These are phyloP conservation scores for Eupleurogrammus muticus DNA, from an alignment of 2,797 vertebrate genomes.

Conservation along the genomic window DNA sequence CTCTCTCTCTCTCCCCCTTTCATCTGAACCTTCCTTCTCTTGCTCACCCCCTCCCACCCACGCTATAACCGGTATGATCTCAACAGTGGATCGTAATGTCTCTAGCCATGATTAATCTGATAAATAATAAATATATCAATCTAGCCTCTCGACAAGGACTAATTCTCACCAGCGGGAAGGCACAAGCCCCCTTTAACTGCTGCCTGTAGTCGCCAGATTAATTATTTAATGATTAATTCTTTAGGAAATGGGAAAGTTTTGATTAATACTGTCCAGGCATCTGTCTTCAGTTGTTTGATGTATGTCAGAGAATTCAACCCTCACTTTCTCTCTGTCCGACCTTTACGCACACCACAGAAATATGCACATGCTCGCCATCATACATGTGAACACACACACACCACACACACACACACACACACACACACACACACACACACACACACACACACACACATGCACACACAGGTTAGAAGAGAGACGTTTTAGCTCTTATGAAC, in stretches of 20 bases:
- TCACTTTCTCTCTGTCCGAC: conserved; percentile 68
- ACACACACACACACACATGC: conserved; percentile 17
- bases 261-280: conserved; percentile 97
- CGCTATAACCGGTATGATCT: conserved; percentile 81
- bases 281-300: conserved; percentile 95
- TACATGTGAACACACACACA: not conserved
- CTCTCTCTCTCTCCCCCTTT: conserved; percentile 29
- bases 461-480: conserved; percentile 56
- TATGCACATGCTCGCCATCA: conserved; percentile 17
- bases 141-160: conserved; percentile 99
- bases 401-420: not conserved
- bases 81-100: conserved; percentile 91
- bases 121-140: conserved; percentile 99
- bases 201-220: conserved; percentile 96
- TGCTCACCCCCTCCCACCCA: conserved; percentile 45
- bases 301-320: conserved; percentile 93
- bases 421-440: not conserved
- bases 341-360: conserved; percentile 41
- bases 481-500: conserved; percentile 74
- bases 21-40: conserved; percentile 29
- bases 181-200: conserved; percentile 93
- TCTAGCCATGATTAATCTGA: conserved; percentile 99
- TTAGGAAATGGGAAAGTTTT: conserved; percentile 98
- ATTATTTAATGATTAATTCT: conserved; percentile 99
- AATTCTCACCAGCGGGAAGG: conserved; percentile 99